Percentiles rank a stretch among this genome's conserved stretches.
These are phyloP conservation scores for Tragelaphus buxtoni DNA, from an alignment of 2,113 vertebrate genomes.

Conservation along the genomic window DNA sequence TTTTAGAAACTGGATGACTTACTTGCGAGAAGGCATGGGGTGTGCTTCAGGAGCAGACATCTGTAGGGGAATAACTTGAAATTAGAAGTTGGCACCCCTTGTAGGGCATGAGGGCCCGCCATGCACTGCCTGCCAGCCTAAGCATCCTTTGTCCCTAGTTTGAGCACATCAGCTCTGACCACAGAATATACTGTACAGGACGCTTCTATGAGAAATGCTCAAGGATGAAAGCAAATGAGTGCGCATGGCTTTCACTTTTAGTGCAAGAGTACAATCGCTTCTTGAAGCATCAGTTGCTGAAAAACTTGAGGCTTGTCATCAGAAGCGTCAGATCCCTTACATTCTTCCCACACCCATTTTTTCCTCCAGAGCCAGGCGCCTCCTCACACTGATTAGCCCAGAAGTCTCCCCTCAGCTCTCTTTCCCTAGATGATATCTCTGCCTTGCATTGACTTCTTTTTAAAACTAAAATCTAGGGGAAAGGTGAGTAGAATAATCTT, in stretches of 20 bases:
- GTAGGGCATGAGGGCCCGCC: not conserved
- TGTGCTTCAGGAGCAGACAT: not conserved
- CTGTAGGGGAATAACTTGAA: not conserved
- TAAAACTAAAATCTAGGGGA: not conserved
- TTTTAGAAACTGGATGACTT: not conserved
- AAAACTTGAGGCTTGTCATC: not conserved
- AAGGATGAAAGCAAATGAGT: not conserved
- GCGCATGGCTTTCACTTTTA: not conserved
- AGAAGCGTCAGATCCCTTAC: not conserved
- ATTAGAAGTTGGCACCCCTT: not conserved
- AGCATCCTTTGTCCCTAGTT: not conserved
- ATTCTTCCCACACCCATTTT: not conserved
- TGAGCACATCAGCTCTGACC: not conserved
- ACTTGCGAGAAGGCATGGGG: not conserved
- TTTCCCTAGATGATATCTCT: not conserved
- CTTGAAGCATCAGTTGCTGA: not conserved
- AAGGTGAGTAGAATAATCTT: not conserved
- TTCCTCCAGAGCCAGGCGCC: not conserved
- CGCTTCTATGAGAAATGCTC: not conserved
- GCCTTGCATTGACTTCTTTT: not conserved
- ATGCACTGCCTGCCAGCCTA: no score
- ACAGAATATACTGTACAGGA: not conserved
- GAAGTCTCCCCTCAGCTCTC: not conserved
- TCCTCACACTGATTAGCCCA: not conserved
- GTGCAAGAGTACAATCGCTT: accelerated